Percentiles rank a stretch among this genome's conserved stretches.
These are phyloP conservation scores for Myiothlypis chrysogaster DNA, from an alignment of 2,797 vertebrate genomes.

Conservation along the genomic window DNA sequence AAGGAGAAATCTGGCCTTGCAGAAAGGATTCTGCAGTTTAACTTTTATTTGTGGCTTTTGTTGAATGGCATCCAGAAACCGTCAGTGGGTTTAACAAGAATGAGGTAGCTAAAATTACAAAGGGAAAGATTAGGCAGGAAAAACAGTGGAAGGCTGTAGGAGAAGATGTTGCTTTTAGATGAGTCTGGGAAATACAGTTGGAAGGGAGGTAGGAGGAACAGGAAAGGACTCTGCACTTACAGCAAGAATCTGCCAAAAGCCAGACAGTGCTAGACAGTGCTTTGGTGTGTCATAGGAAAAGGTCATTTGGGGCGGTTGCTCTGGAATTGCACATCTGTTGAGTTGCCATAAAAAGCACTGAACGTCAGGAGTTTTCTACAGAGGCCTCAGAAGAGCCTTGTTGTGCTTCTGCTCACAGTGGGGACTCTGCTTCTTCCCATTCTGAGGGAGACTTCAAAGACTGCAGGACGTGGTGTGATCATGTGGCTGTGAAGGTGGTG, in stretches of 20 bases:
- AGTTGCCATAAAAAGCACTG: conserved; percentile 46
- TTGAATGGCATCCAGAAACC: conserved; percentile 2
- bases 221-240: conserved; percentile 26
- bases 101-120: conserved; percentile 24
- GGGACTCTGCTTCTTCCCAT: neutral
- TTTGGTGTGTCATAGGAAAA: conserved; percentile 53
- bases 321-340: conserved; percentile 35
- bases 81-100: neutral
- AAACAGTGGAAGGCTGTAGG: neutral
- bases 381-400: conserved; percentile 1
- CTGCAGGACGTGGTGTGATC: neutral
- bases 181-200: conserved; percentile 43
- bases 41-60: conserved; percentile 33
- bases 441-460: neutral
- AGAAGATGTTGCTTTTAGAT: conserved; percentile 28
- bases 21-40: neutral
- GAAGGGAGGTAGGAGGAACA: conserved; percentile 39
- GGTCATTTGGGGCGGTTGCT: conserved; percentile 57
- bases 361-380: neutral
- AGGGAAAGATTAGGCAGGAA: neutral
- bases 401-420: neutral
- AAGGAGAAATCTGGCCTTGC: neutral
- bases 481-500: neutral
- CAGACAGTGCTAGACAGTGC: conserved; percentile 45
- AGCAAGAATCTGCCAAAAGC: conserved; percentile 42